A percentile compares a stretch with the other conserved stretches of the same genome.
These are phyloP conservation scores for Hoplodrina ambigua DNA, from an alignment of 2,888 invertebrate species.

Conservation along the genomic window DNA sequence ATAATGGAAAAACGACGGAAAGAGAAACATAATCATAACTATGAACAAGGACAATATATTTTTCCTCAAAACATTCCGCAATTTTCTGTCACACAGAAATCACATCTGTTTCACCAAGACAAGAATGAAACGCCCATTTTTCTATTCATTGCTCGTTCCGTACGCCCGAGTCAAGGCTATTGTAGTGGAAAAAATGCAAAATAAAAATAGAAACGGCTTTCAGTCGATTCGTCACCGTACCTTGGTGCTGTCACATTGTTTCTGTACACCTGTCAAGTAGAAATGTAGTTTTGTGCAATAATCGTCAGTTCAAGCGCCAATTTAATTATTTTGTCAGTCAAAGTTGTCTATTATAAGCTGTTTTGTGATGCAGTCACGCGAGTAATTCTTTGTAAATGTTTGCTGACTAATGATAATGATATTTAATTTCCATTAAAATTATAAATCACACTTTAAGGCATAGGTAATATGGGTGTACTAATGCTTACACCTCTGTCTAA, in stretches of 20 bases:
- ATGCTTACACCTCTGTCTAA: too few species aligned
- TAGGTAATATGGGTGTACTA: too few species aligned
- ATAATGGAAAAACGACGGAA: constrained; percentile 2
- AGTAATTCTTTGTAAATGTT: neutral
- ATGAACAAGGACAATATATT: constrained; percentile 25
- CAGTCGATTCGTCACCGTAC: constrained; percentile 68
- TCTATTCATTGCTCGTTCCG: constrained; percentile 65
- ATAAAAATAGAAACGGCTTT: constrained; percentile 68
- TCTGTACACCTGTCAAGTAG: constrained; percentile 57
- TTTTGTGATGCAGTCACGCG: constrained; percentile 8
- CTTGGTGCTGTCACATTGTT: constrained; percentile 61
- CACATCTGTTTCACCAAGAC: constrained; percentile 21
- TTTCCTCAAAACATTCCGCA: constrained; percentile 20
- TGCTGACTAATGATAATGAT: neutral
- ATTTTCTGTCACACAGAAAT: constrained; percentile 19
- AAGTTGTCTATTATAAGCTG: constrained; percentile 8
- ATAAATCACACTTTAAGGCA: too few species aligned
- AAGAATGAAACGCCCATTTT: constrained; percentile 63
- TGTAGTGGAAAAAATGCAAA: constrained; percentile 66
- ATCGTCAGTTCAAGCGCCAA: constrained; percentile 19
- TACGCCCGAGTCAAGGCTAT: constrained; percentile 68
- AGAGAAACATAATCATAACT: neutral
- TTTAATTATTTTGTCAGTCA: constrained; percentile 42
- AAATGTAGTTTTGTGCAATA: constrained; percentile 15
- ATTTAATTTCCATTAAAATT: too few species aligned